Percentiles rank a stretch among this genome's conserved stretches.
Evolutionary conservation across 2,113 vertebrate species (phyloP).

Genomic region (Podarcis raffonei): DNA sequence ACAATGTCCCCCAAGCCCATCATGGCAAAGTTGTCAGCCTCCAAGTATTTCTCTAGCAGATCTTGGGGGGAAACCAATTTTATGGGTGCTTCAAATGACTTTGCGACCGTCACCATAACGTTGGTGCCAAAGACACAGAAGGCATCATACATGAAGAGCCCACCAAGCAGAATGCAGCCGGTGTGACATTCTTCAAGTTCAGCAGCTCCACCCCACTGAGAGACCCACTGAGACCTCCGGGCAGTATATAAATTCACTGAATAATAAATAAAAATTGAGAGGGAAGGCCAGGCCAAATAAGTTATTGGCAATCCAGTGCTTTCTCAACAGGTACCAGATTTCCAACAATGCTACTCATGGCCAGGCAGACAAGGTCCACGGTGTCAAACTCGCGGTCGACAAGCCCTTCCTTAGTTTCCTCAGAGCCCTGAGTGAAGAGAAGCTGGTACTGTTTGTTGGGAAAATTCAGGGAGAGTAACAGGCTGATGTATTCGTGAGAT

Average conservation of each 20-base stretch:
- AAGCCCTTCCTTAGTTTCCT: constrained; percentile 93
- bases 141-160: constrained; percentile 95
- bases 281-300: constrained; percentile 97
- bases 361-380: constrained; percentile 91
- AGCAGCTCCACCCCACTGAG: constrained; percentile 89
- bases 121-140: constrained; percentile 85
- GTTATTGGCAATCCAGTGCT: constrained; percentile 99
- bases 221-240: too few relatives aligned
- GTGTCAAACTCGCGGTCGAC: constrained; percentile 98
- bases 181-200: constrained; percentile 97
- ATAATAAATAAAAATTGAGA: constrained; percentile 74
- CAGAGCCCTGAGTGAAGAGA: constrained; percentile 95
- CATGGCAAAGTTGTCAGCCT: too few relatives aligned
- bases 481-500: too few relatives aligned
- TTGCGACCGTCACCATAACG: too few relatives aligned
- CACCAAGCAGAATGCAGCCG: constrained; percentile 96
- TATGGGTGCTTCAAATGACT: too few relatives aligned
- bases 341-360: constrained; percentile 89
- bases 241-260: too few relatives aligned
- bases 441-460: constrained; percentile 96
- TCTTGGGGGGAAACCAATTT: too few relatives aligned
- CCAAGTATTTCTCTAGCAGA: too few relatives aligned
- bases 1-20: too few relatives aligned
- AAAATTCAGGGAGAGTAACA: constrained; percentile 84
- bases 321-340: constrained; percentile 96